Evolutionary conservation across 37 sponge, comb jelly and placozoan species (phyloP).

Genomic region (Spongilla lacustris): DNA sequence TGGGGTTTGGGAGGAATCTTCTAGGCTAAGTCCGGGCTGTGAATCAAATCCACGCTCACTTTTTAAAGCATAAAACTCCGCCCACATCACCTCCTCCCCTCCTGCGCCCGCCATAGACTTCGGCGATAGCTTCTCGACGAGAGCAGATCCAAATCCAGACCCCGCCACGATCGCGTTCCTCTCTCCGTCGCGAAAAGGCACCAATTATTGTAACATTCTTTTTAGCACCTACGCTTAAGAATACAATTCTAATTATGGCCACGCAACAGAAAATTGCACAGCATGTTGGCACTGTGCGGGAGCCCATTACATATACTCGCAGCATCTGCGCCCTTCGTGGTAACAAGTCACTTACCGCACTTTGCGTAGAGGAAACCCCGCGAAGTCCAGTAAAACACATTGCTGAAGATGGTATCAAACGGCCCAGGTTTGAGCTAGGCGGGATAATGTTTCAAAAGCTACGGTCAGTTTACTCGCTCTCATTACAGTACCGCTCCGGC

Average conservation of each 20-base stretch:
- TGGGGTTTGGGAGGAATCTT: not conserved
- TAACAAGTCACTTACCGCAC: not conserved
- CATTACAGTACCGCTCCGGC: not conserved
- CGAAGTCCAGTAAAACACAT: not conserved
- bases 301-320: not conserved
- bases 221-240: not conserved
- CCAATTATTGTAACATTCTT: not conserved
- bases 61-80: not conserved
- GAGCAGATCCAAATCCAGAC: not conserved
- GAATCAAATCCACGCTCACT: not conserved
- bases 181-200: not conserved
- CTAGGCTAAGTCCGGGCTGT: not conserved
- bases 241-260: not conserved
- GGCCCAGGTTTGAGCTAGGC: not conserved
- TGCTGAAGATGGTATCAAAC: not conserved
- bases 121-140: not conserved
- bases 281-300: not conserved
- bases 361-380: not conserved
- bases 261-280: not conserved
- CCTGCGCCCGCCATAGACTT: not conserved
- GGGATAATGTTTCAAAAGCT: not conserved
- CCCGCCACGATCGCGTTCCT: not conserved
- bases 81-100: constrained; percentile 1
- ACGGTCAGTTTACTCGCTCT: not conserved
- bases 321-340: not conserved